A percentile compares a stretch with the other conserved stretches of the same genome.
These are phyloP conservation scores for Latrodectus elegans DNA, from an alignment of 2,888 invertebrate species.

Conservation along the genomic window DNA sequence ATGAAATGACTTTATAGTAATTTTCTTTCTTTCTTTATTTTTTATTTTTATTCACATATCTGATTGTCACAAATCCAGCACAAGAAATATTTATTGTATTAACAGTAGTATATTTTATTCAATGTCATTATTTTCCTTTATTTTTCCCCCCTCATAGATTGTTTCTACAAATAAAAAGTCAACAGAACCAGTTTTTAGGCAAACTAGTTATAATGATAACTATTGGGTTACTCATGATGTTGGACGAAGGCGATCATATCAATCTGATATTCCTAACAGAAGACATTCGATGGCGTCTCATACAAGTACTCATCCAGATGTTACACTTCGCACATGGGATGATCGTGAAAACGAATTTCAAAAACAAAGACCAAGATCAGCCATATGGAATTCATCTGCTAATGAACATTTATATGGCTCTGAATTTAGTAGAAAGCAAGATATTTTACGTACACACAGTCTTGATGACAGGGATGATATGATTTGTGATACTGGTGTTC, in stretches of 20 bases:
- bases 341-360: conserved; percentile 57
- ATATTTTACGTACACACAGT: conserved; percentile 45
- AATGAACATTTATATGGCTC: conserved; percentile 20
- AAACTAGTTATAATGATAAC: conserved; percentile 76
- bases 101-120: too few species aligned
- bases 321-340: conserved; percentile 60
- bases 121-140: too few species aligned
- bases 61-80: too few species aligned
- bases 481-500: conserved; percentile 30
- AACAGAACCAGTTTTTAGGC: conserved; percentile 47
- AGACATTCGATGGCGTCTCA: conserved; percentile 48
- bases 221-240: conserved; percentile 95
- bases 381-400: conserved; percentile 27
- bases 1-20: too few species aligned
- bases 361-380: conserved; percentile 45
- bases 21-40: too few species aligned
- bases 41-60: too few species aligned
- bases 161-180: conserved; percentile 23
- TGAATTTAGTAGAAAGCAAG: conserved; percentile 18
- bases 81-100: too few species aligned
- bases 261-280: conserved; percentile 10
- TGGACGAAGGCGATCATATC: conserved; percentile 76
- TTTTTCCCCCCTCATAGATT: conserved; percentile 12
- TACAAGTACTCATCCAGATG: conserved; percentile 48
- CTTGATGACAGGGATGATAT: conserved; percentile 30